Conservation (phyloP, 2,113 vertebrate genomes). For the Lichenostomus cassidix region DNA sequence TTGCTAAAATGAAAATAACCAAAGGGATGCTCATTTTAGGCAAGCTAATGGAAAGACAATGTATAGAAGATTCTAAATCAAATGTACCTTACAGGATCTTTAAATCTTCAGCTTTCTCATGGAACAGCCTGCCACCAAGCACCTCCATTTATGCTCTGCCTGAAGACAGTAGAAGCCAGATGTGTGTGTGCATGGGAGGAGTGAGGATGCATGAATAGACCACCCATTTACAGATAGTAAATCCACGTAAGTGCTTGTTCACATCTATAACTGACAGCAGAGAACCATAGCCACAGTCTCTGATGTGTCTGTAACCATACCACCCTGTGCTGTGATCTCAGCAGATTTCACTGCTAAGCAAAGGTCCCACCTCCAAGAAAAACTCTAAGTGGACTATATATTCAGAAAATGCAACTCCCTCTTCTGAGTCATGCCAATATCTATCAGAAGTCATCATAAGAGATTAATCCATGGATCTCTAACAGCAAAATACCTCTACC, state of each 20-base stretch:
- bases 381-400: background rate
- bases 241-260: background rate
- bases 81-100: background rate
- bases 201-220: background rate
- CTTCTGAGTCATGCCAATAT: background rate
- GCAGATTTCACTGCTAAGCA: background rate
- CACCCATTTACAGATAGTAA: background rate
- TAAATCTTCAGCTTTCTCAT: background rate
- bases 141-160: background rate
- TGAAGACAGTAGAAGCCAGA: background rate
- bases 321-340: background rate
- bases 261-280: background rate
- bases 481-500: background rate
- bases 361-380: background rate
- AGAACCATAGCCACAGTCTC: background rate
- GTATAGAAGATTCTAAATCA: background rate
- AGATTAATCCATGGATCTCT: constrained; percentile 6
- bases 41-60: background rate
- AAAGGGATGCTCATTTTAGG: background rate
- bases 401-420: background rate
- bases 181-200: accelerated
- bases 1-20: background rate
- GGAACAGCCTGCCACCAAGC: background rate
- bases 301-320: background rate
- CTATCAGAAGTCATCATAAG: background rate